Percentiles rank a stretch among this genome's conserved stretches.
phyloP scores from a whole-genome alignment of 2,113 vertebrate species.

The Clupea harengus region DNA sequence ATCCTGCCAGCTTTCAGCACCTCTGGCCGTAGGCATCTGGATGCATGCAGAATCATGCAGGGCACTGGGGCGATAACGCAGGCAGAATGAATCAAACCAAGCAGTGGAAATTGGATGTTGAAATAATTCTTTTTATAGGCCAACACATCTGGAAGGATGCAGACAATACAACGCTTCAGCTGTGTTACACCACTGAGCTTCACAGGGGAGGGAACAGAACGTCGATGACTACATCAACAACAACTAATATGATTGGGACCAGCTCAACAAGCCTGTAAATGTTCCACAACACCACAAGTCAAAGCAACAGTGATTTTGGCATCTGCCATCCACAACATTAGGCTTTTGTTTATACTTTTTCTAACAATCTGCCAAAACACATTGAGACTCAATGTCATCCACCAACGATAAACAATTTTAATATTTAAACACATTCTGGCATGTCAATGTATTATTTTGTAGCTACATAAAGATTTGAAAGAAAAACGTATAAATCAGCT shows the following conservation, averaged over 20 bases:
- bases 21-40: not conserved
- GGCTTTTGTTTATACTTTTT: not conserved
- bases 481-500: not conserved
- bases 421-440: not conserved
- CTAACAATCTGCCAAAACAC: not conserved
- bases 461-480: not conserved
- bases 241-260: not conserved
- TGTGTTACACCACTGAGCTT: not conserved
- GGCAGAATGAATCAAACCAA: not conserved
- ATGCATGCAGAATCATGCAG: not conserved
- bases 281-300: not conserved
- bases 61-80: not conserved
- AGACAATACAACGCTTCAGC: not conserved
- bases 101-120: not conserved
- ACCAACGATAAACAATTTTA: not conserved
- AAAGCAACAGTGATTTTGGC: not conserved
- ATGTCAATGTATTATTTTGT: not conserved
- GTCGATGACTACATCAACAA: not conserved
- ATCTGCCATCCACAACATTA: not conserved
- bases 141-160: not conserved
- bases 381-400: not conserved
- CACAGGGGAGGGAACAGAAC: not conserved
- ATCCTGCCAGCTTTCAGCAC: slow-evolving; percentile 5
- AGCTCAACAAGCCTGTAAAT: not conserved
- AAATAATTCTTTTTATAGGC: not conserved